These are phyloP conservation scores for Schizotus pectinicornis DNA, from an alignment of 2,888 invertebrate genomes.

Conservation along the genomic window DNA sequence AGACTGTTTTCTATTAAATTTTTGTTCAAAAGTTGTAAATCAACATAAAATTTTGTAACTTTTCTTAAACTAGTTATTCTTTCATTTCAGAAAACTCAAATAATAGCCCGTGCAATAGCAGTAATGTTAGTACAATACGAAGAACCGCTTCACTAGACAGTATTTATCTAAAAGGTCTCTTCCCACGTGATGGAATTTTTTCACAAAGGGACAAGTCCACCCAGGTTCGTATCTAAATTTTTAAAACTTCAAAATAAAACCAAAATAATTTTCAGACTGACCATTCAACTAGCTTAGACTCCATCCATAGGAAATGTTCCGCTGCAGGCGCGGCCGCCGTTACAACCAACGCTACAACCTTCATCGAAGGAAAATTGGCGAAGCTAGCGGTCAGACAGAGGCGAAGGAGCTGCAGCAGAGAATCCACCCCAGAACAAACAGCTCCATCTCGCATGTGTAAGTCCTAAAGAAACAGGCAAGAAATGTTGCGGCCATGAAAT, in stretches of 20 bases:
- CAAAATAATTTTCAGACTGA: slow-evolving; percentile 10
- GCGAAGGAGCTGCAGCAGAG: slow-evolving; percentile 58
- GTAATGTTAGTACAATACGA: slow-evolving; percentile 66
- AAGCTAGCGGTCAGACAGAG: slow-evolving; percentile 62
- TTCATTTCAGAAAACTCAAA: slow-evolving; percentile 2
- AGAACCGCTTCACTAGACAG: slow-evolving; percentile 82
- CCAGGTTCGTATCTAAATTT: slow-evolving; percentile 63
- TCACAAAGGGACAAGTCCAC: slow-evolving; percentile 78
- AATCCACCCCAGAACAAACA: slow-evolving; percentile 35
- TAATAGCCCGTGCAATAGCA: slow-evolving; percentile 54
- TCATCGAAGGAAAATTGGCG: slow-evolving; percentile 65
- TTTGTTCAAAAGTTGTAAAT: too few species aligned
- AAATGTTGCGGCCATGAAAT: too few species aligned
- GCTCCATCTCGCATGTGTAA: neutral
- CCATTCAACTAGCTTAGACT: slow-evolving; percentile 22
- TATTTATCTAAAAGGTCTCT: slow-evolving; percentile 78
- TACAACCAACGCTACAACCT: neutral
- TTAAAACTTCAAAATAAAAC: neutral
- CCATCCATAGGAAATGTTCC: slow-evolving; percentile 6
- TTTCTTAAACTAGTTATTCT: neutral
- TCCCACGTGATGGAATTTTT: slow-evolving; percentile 74
- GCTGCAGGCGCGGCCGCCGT: neutral
- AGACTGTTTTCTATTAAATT: too few species aligned
- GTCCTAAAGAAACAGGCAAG: too few species aligned
- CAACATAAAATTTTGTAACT: too few species aligned